These are phyloP conservation scores for Todus mexicanus DNA, from an alignment of 2,797 vertebrate species.

Conservation along the genomic window DNA sequence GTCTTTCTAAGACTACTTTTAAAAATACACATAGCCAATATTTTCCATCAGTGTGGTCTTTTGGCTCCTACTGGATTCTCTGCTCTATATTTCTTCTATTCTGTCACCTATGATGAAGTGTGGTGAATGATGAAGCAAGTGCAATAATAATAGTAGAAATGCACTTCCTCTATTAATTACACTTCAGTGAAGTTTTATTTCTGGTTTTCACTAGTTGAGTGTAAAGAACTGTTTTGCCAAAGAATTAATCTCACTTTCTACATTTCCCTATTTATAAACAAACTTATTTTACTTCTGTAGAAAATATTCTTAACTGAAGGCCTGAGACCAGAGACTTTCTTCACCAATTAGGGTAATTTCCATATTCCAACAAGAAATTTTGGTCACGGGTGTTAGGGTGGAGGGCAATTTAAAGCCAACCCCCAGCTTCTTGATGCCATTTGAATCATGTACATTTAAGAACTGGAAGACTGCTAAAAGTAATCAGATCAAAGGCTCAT, in stretches of 20 bases:
- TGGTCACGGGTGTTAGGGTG: background rate
- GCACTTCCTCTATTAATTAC: background rate
- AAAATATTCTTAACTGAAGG: background rate
- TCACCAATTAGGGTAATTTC: background rate
- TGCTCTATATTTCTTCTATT: background rate
- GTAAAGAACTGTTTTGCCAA: background rate
- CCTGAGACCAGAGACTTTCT: background rate
- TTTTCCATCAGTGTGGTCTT: background rate
- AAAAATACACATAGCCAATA: background rate
- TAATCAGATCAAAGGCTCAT: background rate
- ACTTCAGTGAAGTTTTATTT: background rate
- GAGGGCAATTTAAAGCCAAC: background rate
- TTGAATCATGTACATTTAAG: background rate
- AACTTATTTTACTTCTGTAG: background rate
- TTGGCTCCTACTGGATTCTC: background rate
- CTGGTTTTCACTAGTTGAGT: background rate
- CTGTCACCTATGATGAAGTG: background rate
- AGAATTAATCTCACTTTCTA: background rate
- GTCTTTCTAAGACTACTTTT: background rate
- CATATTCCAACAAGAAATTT: background rate
- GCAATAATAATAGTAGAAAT: background rate
- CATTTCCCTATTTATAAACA: background rate
- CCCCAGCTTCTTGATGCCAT: background rate
- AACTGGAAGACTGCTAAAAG: background rate
- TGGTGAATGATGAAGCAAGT: background rate